A percentile compares a stretch with the other conserved stretches of the same genome.
Conservation (phyloP, 2,797 vertebrate genomes). For the Leuciscus waleckii region DNA sequence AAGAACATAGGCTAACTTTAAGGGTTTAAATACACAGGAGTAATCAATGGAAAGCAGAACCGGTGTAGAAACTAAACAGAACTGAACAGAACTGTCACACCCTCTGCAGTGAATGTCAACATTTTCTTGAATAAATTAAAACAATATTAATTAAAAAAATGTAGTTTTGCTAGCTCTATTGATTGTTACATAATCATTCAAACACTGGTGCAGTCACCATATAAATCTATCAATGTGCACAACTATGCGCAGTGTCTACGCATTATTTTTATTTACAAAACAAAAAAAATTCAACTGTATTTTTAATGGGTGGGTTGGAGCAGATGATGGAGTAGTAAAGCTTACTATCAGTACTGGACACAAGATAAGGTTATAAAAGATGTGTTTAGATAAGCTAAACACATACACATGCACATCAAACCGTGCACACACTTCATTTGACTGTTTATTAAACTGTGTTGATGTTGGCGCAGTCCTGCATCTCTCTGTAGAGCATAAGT, state of each 20-base stretch:
- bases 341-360: neutral
- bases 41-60: neutral
- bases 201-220: neutral
- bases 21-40: neutral
- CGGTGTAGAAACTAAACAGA: neutral
- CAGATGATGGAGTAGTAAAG: neutral
- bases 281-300: too few relatives aligned
- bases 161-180: constrained; percentile 1
- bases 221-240: too few relatives aligned
- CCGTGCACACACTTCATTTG: neutral
- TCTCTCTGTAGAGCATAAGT: neutral
- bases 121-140: neutral
- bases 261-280: too few relatives aligned
- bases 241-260: neutral
- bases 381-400: neutral
- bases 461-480: constrained; percentile 3
- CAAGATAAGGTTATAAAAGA: too few relatives aligned
- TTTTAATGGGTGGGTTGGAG: neutral
- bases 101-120: neutral
- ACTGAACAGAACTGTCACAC: neutral
- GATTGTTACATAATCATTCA: constrained; percentile 23
- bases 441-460: neutral
- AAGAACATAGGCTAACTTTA: neutral
- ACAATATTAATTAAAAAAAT: neutral
- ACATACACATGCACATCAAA: neutral